These are phyloP conservation scores for Psittacula derbiana DNA, from an alignment of 2,797 vertebrate genomes.

Conservation along the genomic window DNA sequence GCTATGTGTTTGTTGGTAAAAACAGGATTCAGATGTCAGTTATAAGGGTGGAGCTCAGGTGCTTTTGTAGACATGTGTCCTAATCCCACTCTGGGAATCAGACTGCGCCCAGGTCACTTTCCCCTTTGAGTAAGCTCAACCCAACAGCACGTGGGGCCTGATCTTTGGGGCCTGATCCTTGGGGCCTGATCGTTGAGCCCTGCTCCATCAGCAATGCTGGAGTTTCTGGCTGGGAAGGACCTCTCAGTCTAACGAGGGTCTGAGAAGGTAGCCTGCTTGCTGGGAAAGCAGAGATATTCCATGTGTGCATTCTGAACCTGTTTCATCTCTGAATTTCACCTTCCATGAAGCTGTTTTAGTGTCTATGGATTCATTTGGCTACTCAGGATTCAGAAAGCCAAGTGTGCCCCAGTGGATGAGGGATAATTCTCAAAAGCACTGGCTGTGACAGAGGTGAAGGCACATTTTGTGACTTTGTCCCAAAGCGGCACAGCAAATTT, in stretches of 20 bases:
- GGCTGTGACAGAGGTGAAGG: not conserved
- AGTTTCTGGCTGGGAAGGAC: rapidly evolving
- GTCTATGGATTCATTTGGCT: not conserved
- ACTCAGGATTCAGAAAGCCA: not conserved
- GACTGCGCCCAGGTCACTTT: not conserved
- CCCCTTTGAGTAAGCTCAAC: not conserved
- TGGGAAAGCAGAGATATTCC: not conserved
- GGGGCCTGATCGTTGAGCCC: rapidly evolving
- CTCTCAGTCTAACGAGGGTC: not conserved
- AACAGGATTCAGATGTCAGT: conserved; percentile 6
- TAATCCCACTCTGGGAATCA: not conserved
- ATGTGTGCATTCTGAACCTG: not conserved
- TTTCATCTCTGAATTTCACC: not conserved
- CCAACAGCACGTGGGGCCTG: rapidly evolving
- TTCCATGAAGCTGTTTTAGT: not conserved
- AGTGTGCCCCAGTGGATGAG: not conserved
- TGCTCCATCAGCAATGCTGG: not conserved
- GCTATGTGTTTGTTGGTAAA: conserved; percentile 10
- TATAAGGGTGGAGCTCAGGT: conserved; percentile 13
- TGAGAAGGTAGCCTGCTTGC: not conserved
- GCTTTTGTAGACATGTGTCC: not conserved
- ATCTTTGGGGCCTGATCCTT: not conserved
- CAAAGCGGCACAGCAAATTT: not conserved
- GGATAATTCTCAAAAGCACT: not conserved
- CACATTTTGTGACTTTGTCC: not conserved